Evolutionary conservation across 2,113 vertebrate species (phyloP), one percentile per base, ranked within the genome.

Genomic region (Megalops atlanticus): DNA sequence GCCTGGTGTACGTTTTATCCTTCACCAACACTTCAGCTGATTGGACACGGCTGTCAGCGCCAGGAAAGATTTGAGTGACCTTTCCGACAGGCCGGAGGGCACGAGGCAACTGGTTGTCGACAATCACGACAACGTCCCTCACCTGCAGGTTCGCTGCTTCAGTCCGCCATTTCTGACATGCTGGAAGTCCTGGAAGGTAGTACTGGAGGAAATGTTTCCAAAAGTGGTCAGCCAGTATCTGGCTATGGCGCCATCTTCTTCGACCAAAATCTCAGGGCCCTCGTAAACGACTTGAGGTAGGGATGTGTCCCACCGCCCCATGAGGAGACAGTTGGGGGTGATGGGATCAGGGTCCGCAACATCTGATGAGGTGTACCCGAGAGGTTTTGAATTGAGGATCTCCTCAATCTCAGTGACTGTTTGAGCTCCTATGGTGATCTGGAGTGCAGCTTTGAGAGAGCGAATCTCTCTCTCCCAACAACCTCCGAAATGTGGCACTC

Each of bases 331-430:
- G 27, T 58, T 70, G 38, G 77, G 77, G 7, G 64, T 78, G 12
- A 78, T n/a, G 0, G 77, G 77, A 52, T 78, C 77, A 41, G 38
- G 49, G 38, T 38, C 35, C 47, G 15, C n/a, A n/a, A n/a, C n/a
- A n/a, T n/a, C n/a, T n/a, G n/a, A n/a, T n/a, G n/a, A n/a, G n/a
- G n/a, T n/a, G 38, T 64, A 78, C 16, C 77, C 77, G 38, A 78
- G 64, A 15, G 77, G 77, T 31, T 68, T 78, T 24, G 77, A 78
- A 16, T 78, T 78, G 14, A 78, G 77, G 16, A 78, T 78, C 31
- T 49, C 77, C 47, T 64, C 77, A 78, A 58, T 31, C 38, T 78
- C 27, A 33, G 64, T 78, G 15, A 76, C 74, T 15, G 74, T 41
- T 15, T 24, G 74, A 21, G 36, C 74, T 18, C 24, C 74, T 2